Percentiles rank a stretch among this genome's conserved stretches.
These are phyloP conservation scores for Drosophila sturtevanti DNA, from an alignment of 1,140 invertebrate species.

Conservation along the genomic window DNA sequence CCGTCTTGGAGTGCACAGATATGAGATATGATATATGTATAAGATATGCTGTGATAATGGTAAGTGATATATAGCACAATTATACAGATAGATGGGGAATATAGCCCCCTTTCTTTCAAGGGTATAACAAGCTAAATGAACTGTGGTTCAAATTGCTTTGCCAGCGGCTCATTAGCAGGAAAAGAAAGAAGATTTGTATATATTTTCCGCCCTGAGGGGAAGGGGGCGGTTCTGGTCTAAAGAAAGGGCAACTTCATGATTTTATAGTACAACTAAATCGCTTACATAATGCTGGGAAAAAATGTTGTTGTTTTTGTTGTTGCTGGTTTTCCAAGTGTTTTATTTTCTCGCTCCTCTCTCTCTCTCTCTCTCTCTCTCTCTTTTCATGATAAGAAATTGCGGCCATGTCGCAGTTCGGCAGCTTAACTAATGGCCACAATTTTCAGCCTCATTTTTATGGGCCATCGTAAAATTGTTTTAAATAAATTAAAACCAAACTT, in stretches of 20 bases:
- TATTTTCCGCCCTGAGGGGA: conserved; percentile 3
- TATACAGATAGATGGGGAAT: too few species aligned
- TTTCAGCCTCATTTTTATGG: conserved; percentile 55
- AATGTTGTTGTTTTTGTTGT: conserved; percentile 18
- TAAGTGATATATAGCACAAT: too few species aligned
- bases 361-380: too few species aligned
- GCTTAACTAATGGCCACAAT: conserved; percentile 40
- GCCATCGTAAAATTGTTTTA: conserved; percentile 54
- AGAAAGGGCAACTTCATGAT: conserved; percentile 31
- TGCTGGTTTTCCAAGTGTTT: neutral
- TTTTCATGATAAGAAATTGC: conserved; percentile 53
- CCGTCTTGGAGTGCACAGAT: too few species aligned
- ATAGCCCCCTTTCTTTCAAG: neutral
- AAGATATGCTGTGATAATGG: too few species aligned
- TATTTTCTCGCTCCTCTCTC: too few species aligned
- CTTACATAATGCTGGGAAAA: conserved; percentile 77
- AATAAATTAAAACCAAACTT: conserved; percentile 52
- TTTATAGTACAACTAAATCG: conserved; percentile 29
- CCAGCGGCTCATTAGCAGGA: conserved; percentile 63
- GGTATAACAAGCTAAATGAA: neutral
- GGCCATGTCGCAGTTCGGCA: conserved; percentile 15
- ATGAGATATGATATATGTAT: too few species aligned
- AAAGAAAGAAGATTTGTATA: conserved; percentile 7
- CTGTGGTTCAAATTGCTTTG: conserved; percentile 58
- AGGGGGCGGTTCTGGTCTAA: neutral